These are phyloP conservation scores for Eristalis intricaria DNA, from an alignment of 2,888 invertebrate species.

Conservation along the genomic window DNA sequence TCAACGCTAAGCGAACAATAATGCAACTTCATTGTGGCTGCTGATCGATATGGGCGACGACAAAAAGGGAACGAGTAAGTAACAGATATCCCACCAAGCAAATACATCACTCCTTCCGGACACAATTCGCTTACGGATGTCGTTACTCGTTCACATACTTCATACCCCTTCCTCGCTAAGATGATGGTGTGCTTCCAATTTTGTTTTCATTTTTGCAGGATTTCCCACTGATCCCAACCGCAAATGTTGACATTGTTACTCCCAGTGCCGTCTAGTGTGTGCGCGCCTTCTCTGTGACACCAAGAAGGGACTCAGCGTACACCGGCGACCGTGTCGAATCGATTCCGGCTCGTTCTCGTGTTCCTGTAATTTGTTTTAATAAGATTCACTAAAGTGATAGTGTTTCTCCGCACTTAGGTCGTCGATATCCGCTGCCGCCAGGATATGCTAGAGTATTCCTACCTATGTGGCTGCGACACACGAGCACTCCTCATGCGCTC, in stretches of 20 bases:
- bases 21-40: conserved; percentile 35
- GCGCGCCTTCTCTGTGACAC: not conserved
- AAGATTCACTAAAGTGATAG: conserved; percentile 70
- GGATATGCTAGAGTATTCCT: conserved; percentile 29
- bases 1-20: conserved; percentile 48
- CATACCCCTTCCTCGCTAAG: not conserved
- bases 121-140: conserved; percentile 22
- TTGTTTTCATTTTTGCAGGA: conserved; percentile 40
- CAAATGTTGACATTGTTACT: conserved; percentile 66
- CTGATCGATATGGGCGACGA: conserved; percentile 25
- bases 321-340: conserved; percentile 10
- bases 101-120: conserved; percentile 28
- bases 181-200: conserved; percentile 32
- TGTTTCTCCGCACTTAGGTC: conserved; percentile 66
- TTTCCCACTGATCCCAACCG: conserved; percentile 54
- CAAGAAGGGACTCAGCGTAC: not conserved
- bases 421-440: conserved; percentile 57
- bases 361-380: conserved; percentile 71
- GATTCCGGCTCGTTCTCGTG: conserved; percentile 49
- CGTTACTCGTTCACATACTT: conserved; percentile 20
- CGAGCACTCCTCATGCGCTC: conserved; percentile 14
- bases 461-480: not conserved
- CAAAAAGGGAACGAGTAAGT: conserved; percentile 9
- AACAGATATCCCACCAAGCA: conserved; percentile 46
- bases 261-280: not conserved